A percentile compares a stretch with the other conserved stretches of the same genome.
These are phyloP conservation scores for Epinotia brunnichana DNA, from an alignment of 2,888 invertebrate species.

Conservation along the genomic window DNA sequence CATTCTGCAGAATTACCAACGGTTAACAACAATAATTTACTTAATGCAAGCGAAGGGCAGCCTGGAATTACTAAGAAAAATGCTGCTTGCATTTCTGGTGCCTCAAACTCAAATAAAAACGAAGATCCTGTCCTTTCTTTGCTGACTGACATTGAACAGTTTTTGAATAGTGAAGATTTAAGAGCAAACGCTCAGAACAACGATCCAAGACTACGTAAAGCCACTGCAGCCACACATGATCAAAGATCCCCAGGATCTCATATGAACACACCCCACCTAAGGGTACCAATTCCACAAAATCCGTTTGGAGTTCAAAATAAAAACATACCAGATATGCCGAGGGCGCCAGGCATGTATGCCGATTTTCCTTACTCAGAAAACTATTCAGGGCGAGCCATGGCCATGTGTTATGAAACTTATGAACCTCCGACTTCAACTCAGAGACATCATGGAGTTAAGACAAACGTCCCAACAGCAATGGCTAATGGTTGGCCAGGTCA, in stretches of 20 bases:
- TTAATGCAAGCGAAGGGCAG: neutral
- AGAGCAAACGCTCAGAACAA: neutral
- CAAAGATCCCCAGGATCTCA: neutral
- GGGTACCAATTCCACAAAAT: neutral
- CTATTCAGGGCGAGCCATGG: too few species aligned
- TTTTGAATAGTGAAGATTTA: neutral
- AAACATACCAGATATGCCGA: neutral
- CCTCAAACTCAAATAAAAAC: neutral
- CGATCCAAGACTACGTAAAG: neutral
- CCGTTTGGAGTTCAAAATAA: neutral
- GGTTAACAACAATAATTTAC: neutral
- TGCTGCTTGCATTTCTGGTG: neutral
- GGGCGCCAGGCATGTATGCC: neutral
- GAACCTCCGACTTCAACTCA: too few species aligned
- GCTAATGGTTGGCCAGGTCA: too few species aligned
- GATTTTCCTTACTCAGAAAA: too few species aligned
- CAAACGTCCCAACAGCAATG: too few species aligned
- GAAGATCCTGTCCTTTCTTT: neutral
- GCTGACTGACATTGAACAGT: neutral
- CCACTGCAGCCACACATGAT: neutral
- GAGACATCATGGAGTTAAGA: too few species aligned
- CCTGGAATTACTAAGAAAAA: neutral
- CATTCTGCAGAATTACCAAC: neutral
- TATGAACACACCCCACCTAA: neutral
- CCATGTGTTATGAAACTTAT: too few species aligned